Evolutionary conservation across 2,888 invertebrate genomes (phyloP).

Genomic region (Tholera decimalis): DNA sequence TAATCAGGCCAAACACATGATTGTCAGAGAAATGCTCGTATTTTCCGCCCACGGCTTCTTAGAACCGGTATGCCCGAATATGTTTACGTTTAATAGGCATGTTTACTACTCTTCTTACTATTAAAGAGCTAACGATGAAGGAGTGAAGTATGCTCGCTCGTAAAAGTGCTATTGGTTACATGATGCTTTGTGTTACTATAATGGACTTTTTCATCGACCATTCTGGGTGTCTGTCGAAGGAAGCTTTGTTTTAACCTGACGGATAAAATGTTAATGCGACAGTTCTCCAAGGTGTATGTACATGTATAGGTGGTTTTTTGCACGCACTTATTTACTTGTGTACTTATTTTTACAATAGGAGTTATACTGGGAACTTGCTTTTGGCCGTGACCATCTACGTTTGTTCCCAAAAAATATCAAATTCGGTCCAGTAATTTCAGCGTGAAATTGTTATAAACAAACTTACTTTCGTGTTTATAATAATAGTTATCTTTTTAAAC

Average conservation of each 20-base stretch:
- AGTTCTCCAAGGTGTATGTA: not conserved
- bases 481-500: not conserved
- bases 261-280: not conserved
- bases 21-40: slow-evolving; percentile 19
- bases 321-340: too few relatives aligned
- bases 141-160: slow-evolving; percentile 51
- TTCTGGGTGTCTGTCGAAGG: slow-evolving; percentile 33
- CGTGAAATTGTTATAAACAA: too few relatives aligned
- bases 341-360: too few relatives aligned
- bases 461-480: too few relatives aligned
- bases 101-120: slow-evolving; percentile 64
- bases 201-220: slow-evolving; percentile 63
- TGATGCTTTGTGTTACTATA: slow-evolving; percentile 53
- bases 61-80: slow-evolving; percentile 45
- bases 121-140: slow-evolving; percentile 63
- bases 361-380: too few relatives aligned
- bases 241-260: slow-evolving; percentile 6
- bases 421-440: too few relatives aligned
- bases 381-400: too few relatives aligned
- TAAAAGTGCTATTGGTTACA: slow-evolving; percentile 63
- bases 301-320: too few relatives aligned
- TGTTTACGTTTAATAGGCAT: slow-evolving; percentile 62
- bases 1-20: slow-evolving; percentile 1
- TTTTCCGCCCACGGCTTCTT: slow-evolving; percentile 36
- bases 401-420: too few relatives aligned